Base-by-base conservation (phyloP, 2,888 invertebrate species). In the Tipula helvola region DNA sequence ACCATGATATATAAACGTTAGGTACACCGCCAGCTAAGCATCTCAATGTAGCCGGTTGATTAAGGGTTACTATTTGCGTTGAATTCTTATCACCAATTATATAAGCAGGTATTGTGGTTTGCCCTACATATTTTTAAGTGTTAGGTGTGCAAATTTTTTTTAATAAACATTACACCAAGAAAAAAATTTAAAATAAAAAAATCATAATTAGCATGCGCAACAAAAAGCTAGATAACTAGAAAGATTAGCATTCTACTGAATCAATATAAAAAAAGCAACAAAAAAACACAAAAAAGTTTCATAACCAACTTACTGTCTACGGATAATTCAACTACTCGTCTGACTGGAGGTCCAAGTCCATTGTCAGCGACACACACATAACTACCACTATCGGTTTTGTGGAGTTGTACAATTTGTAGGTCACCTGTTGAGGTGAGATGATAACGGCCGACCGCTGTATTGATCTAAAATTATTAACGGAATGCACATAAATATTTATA, bases 331-430 rank as follows among this genome's bases (percentile, higher is more conserved):
- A 96, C 93, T 91, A 96, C 94, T 88, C 93, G 93, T 89, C 94
- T 93, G 44, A 94, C 93, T 13, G 96, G 94, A 86, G 93, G 91
- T 18, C 96, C 96, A 39, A 96, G 91, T 2, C 94, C 94, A 91
- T 98, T 98, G 90, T 95, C 95, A 0, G 97, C 98, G 8, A 95
- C 93, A 90, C 98, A 98, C 87, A 96, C 93, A 91, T 98, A 98
- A 12, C 95, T 94, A 52, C 98, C 98, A 36, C 95, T 94, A 91
- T 98, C 98, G 87, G 95, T 94, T 88, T 94, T 94, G 90, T 95
- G 95, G 41, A 97, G 93, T 71, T 96, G 95, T 16, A 96, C 94
- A 88, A 98, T 97, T 91, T 97, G 96, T 86, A 98, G 92, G 2
- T 96, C 94, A 16, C 96, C 96, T 89, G 95, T 95, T 3, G 92